Percentiles rank a stretch among this genome's conserved stretches.
phyloP scores from a whole-genome alignment of 2,888 invertebrate genomes.

The Coecobrya sp. region DNA sequence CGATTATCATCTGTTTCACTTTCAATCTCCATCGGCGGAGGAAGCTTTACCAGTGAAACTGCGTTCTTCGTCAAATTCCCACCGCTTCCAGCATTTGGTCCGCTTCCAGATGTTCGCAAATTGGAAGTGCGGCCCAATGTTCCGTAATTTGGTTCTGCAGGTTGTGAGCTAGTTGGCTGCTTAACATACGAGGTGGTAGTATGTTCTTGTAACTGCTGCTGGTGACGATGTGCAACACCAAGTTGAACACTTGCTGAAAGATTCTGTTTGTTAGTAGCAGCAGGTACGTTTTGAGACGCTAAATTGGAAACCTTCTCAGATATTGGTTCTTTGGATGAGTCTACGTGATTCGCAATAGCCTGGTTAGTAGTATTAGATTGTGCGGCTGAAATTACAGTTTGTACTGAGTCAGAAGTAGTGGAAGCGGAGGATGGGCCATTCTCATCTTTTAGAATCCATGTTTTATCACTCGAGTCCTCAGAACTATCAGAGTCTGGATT shows the following conservation, averaged over 20 bases:
- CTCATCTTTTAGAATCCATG: constrained; percentile 86
- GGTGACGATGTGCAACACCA: constrained; percentile 80
- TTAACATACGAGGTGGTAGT: constrained; percentile 13
- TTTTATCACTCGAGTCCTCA: constrained; percentile 86
- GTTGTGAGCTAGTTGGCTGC: constrained; percentile 45
- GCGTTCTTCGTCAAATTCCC: constrained; percentile 90
- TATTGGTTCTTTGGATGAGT: constrained; percentile 53
- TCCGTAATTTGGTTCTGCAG: constrained; percentile 81
- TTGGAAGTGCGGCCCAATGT: constrained; percentile 80
- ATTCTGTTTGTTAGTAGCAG: constrained; percentile 69
- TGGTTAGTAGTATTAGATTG: constrained; percentile 72
- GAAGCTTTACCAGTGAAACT: constrained; percentile 93
- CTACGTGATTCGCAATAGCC: constrained; percentile 75
- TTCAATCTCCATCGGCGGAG: constrained; percentile 91
- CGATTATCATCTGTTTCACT: constrained; percentile 86
- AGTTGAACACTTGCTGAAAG: constrained; percentile 81
- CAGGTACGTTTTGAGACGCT: constrained; percentile 74
- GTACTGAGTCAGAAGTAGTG: constrained; percentile 82
- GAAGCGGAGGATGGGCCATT: constrained; percentile 83
- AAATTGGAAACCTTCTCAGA: constrained; percentile 79
- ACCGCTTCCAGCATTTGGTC: constrained; percentile 65
- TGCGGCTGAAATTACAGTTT: constrained; percentile 82
- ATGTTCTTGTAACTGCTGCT: constrained; percentile 80
- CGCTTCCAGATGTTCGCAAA: constrained; percentile 70
- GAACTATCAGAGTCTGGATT: constrained; percentile 87